Conservation (phyloP, 2,888 invertebrate species). For the Steromphala cineraria region DNA sequence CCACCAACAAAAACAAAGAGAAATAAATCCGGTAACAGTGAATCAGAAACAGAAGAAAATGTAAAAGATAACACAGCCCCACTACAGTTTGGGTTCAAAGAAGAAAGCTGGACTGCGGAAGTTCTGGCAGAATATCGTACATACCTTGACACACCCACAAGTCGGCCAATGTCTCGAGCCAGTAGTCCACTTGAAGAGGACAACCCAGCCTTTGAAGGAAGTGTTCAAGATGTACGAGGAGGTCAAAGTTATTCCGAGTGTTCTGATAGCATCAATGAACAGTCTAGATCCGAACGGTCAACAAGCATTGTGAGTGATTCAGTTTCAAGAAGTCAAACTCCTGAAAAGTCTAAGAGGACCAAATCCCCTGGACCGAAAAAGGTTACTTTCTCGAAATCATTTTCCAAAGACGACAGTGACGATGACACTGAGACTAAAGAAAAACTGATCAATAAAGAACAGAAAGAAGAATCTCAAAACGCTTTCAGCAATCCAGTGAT, state of each 20-base stretch:
- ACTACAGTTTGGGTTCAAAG: conserved; percentile 8
- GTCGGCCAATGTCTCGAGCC: background rate
- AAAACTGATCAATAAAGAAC: conserved; percentile 15
- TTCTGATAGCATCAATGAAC: background rate
- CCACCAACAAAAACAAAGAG: conserved; percentile 41
- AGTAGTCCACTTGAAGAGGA: conserved; percentile 30
- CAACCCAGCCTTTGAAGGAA: conserved; percentile 36
- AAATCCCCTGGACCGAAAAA: background rate
- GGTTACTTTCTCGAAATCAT: background rate
- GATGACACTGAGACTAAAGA: conserved; percentile 27
- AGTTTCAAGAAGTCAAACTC: background rate
- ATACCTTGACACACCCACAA: conserved; percentile 11
- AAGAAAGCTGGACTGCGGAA: conserved; percentile 27
- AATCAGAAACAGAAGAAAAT: conserved; percentile 30
- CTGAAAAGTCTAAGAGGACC: background rate
- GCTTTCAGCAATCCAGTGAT: conserved; percentile 60
- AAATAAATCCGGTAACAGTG: conserved; percentile 3
- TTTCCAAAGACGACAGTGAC: conserved; percentile 9
- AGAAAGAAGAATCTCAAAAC: conserved; percentile 39
- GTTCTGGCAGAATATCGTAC: conserved; percentile 20
- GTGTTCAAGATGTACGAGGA: conserved; percentile 22
- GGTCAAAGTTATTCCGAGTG: background rate
- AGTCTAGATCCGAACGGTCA: background rate
- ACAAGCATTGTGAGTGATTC: background rate
- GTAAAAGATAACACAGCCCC: background rate